phyloP scores from a whole-genome alignment of 1,140 invertebrate species.

The Dufourea novaeangliae region DNA sequence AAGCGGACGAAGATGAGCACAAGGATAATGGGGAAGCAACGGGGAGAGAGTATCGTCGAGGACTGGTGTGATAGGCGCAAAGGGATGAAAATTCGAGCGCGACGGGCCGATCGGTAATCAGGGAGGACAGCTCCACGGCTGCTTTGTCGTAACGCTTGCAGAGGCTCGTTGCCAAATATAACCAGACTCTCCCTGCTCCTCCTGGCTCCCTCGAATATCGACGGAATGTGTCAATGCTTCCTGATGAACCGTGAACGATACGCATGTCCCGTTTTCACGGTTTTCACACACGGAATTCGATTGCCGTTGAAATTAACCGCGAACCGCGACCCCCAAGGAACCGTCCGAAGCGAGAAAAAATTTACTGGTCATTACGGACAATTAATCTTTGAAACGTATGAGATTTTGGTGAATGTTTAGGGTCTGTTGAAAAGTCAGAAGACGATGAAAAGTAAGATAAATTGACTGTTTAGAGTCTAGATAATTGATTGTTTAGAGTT shows the following conservation, averaged over 20 bases:
- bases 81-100: conserved; percentile 12
- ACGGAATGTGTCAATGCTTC: conserved; percentile 31
- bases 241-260: conserved; percentile 45
- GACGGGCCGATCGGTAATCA: conserved; percentile 30
- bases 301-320: conserved; percentile 8
- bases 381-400: too few relatives aligned
- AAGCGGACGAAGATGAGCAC: not conserved
- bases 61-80: not conserved
- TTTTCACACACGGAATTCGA: conserved; percentile 33
- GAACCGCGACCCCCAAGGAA: not conserved
- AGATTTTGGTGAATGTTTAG: too few relatives aligned
- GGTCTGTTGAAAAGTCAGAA: too few relatives aligned
- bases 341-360: not conserved
- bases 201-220: conserved; percentile 24
- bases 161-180: conserved; percentile 27
- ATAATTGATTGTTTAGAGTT: too few relatives aligned
- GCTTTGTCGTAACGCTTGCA: conserved; percentile 20
- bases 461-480: too few relatives aligned
- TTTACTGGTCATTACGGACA: too few relatives aligned
- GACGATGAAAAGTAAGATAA: too few relatives aligned
- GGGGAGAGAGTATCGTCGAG: not conserved
- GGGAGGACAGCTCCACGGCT: not conserved
- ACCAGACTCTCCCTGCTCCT: too few relatives aligned
- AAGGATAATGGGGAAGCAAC: not conserved
- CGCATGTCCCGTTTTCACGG: conserved; percentile 21